Evolutionary conservation across 2,797 vertebrate genomes (phyloP).

Genomic region (Picus viridis): DNA sequence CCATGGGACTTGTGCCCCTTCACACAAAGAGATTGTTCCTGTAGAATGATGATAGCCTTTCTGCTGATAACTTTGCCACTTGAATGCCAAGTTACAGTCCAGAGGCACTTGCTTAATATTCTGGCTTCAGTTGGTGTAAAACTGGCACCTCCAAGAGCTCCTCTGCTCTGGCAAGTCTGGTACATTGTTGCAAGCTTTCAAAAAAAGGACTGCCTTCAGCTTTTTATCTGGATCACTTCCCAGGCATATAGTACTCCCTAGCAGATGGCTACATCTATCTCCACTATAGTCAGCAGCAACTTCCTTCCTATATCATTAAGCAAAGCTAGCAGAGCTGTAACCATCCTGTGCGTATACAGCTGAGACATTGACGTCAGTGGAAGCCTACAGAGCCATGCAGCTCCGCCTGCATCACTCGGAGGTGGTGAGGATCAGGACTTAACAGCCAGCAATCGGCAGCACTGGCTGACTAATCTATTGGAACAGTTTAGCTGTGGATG

Average conservation of each 20-base stretch:
- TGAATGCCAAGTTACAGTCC: neutral
- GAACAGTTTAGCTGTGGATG: neutral
- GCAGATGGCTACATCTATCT: neutral
- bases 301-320: accelerated
- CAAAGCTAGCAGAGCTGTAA: neutral
- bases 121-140: neutral
- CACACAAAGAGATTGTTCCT: neutral
- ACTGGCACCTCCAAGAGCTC: neutral
- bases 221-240: neutral
- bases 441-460: neutral
- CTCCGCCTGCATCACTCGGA: neutral
- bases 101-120: neutral
- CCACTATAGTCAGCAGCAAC: accelerated
- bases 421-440: neutral
- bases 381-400: accelerated
- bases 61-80: accelerated
- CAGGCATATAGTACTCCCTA: neutral
- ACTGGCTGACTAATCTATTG: neutral
- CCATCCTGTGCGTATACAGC: accelerated
- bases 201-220: neutral
- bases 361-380: neutral
- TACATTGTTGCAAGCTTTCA: neutral
- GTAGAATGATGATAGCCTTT: neutral
- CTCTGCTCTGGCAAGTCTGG: neutral
- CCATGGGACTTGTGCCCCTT: neutral